Conservation (phyloP, 2,888 invertebrate species). For the Apomyelois bistriatella region DNA sequence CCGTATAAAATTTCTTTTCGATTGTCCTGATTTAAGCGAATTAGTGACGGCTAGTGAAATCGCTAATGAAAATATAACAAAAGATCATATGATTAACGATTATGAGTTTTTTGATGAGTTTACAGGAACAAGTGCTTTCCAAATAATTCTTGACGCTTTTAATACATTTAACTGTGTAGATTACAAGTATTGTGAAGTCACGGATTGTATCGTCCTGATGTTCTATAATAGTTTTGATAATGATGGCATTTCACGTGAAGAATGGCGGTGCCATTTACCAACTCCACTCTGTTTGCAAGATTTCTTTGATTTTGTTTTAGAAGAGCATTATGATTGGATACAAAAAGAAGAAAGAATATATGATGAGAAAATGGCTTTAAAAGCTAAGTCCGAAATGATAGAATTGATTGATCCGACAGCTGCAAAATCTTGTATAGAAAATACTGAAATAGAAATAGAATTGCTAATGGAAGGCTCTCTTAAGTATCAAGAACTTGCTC, state of each 20-base stretch:
- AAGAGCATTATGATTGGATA: constrained; percentile 74
- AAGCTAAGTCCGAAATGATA: constrained; percentile 41
- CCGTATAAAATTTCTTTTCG: constrained; percentile 53
- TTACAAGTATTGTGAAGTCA: constrained; percentile 70
- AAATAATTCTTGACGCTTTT: constrained; percentile 56
- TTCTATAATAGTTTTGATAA: constrained; percentile 64
- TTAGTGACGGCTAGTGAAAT: constrained; percentile 65
- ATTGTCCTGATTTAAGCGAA: constrained; percentile 68
- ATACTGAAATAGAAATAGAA: constrained; percentile 50
- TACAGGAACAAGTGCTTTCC: constrained; percentile 46
- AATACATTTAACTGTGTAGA: constrained; percentile 64
- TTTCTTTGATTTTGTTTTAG: constrained; percentile 73
- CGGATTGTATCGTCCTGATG: constrained; percentile 63
- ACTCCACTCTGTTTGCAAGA: constrained; percentile 77
- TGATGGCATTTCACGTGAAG: constrained; percentile 58
- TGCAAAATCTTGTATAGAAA: constrained; percentile 47
- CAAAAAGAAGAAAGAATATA: constrained; percentile 58
- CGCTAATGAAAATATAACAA: constrained; percentile 40
- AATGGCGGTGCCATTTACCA: constrained; percentile 67
- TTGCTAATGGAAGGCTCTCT: constrained; percentile 67
- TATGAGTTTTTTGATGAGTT: constrained; percentile 69
- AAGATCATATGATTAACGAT: constrained; percentile 58
- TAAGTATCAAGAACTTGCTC: constrained; percentile 50
- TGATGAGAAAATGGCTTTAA: constrained; percentile 39
- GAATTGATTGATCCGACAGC: constrained; percentile 37